Percentiles rank a stretch among this genome's conserved stretches.
Conservation (phyloP, 2,888 invertebrate genomes). For the Dryococelus australis region DNA sequence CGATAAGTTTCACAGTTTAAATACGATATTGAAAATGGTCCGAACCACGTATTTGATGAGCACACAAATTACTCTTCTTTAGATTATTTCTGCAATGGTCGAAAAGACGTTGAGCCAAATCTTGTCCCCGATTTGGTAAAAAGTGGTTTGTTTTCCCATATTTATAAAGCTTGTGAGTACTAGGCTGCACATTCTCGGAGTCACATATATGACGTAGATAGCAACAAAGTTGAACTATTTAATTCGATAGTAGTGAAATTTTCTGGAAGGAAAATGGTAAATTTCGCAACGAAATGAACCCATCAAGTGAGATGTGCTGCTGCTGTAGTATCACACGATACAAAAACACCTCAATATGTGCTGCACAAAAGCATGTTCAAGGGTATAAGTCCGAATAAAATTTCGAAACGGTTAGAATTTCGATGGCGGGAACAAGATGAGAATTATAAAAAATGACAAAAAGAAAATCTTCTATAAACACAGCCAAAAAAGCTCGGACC, state of each 20-base stretch:
- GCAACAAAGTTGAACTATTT: slow-evolving; percentile 28
- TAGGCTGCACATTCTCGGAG: slow-evolving; percentile 4
- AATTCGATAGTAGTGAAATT: slow-evolving; percentile 12
- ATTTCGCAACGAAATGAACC: background rate
- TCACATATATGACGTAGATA: background rate
- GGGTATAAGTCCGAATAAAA: too few relatives aligned
- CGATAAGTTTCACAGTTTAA: background rate
- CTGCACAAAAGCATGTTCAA: too few relatives aligned
- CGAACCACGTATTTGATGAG: slow-evolving; percentile 20
- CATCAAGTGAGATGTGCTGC: background rate
- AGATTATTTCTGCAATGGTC: slow-evolving; percentile 30
- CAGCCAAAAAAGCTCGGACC: too few relatives aligned
- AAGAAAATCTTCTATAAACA: too few relatives aligned
- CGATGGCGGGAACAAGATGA: too few relatives aligned
- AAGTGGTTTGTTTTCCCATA: slow-evolving; percentile 19
- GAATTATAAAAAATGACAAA: too few relatives aligned
- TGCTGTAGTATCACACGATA: too few relatives aligned
- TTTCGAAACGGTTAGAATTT: too few relatives aligned
- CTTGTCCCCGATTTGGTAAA: slow-evolving; percentile 11
- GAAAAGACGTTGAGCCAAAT: slow-evolving; percentile 6
- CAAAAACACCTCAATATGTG: too few relatives aligned
- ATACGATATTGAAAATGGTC: slow-evolving; percentile 27
- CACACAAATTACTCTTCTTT: slow-evolving; percentile 13
- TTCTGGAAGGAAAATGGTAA: background rate
- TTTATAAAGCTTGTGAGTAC: background rate